Percentiles rank a stretch among this genome's conserved stretches.
These are phyloP conservation scores for Heptranchias perlo DNA, from an alignment of 2,113 vertebrate genomes.

Conservation along the genomic window DNA sequence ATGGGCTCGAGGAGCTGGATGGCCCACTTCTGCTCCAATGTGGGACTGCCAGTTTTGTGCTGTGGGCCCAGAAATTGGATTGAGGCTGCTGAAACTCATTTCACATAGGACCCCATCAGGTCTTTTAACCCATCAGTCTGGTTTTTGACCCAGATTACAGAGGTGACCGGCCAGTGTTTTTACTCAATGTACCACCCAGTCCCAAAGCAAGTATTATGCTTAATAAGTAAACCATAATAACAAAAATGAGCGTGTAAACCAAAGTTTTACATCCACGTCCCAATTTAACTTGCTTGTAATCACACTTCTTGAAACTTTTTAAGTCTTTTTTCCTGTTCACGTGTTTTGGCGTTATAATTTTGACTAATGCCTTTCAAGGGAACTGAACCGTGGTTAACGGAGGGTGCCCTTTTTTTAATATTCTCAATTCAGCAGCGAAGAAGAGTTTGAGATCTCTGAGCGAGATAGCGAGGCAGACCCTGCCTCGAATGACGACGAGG, in stretches of 20 bases:
- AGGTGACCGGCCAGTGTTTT: too few species aligned
- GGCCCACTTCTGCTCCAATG: too few species aligned
- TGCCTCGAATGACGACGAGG: slow-evolving; percentile 71
- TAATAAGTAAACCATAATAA: background rate
- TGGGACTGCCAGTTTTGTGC: too few species aligned
- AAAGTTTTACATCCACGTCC: background rate
- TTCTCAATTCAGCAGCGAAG: background rate
- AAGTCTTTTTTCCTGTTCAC: too few species aligned
- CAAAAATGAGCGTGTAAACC: background rate
- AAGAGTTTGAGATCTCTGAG: slow-evolving; percentile 33
- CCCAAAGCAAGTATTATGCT: background rate
- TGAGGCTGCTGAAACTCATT: too few species aligned
- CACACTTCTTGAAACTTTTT: background rate
- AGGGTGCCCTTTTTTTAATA: background rate
- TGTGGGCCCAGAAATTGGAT: too few species aligned
- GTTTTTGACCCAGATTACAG: too few species aligned
- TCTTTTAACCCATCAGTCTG: too few species aligned
- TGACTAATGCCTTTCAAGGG: background rate
- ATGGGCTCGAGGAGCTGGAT: too few species aligned
- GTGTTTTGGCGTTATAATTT: too few species aligned
- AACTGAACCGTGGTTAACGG: background rate
- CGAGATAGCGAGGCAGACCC: slow-evolving; percentile 70
- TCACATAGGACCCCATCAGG: too few species aligned
- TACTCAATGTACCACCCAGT: background rate
- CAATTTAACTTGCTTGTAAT: background rate